Evolutionary conservation across 1,140 invertebrate species (phyloP).

Genomic region (Panonychus citri): DNA sequence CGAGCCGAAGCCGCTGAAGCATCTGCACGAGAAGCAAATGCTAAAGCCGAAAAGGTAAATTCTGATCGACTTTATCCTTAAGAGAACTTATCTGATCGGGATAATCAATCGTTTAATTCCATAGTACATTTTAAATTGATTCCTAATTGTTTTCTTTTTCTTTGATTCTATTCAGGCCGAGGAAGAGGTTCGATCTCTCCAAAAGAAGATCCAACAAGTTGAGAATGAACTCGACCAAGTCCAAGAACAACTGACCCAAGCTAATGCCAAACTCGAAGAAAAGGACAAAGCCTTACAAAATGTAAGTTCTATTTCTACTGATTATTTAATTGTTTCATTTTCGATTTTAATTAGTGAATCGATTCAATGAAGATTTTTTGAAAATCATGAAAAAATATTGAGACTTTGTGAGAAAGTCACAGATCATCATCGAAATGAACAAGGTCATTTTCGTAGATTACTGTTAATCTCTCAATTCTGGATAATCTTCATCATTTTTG

Average conservation of each 20-base stretch:
- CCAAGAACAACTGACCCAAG: slow-evolving; percentile 15
- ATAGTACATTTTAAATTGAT: too few relatives aligned
- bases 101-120: neutral
- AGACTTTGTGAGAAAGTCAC: too few relatives aligned
- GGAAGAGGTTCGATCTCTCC: slow-evolving; percentile 18
- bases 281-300: slow-evolving; percentile 18
- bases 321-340: neutral
- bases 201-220: slow-evolving; percentile 20
- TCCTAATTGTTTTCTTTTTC: neutral
- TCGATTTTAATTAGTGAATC: too few relatives aligned
- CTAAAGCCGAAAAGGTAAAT: slow-evolving; percentile 65
- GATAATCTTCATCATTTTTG: too few relatives aligned
- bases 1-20: slow-evolving; percentile 80
- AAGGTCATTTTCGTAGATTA: too few relatives aligned
- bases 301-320: slow-evolving; percentile 10
- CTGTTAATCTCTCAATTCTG: too few relatives aligned
- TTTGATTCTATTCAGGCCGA: slow-evolving; percentile 12
- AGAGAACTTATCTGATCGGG: too few relatives aligned
- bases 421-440: too few relatives aligned
- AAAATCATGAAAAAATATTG: too few relatives aligned
- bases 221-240: slow-evolving; percentile 19
- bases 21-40: slow-evolving; percentile 75
- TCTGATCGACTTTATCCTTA: too few relatives aligned
- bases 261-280: slow-evolving; percentile 18
- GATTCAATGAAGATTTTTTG: too few relatives aligned